Base-by-base conservation (phyloP, 2,888 invertebrate genomes). In the Neoaliturus tenellus region DNA sequence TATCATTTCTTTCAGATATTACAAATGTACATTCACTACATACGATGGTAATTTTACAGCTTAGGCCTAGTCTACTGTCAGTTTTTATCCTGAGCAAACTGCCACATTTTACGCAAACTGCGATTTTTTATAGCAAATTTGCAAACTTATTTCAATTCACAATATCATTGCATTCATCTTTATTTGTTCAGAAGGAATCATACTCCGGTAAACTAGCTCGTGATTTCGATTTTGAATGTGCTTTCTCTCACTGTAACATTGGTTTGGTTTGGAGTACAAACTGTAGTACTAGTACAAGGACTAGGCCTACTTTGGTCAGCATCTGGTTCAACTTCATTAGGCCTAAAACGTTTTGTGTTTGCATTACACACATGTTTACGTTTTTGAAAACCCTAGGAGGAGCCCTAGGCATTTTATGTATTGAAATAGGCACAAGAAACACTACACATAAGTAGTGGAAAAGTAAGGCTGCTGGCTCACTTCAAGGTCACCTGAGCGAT, bases 61-160 rank as follows among this genome's bases (percentile, higher is more conserved):
- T 69, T 69, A 69, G 69, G 14, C 69, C 69, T 69, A 69, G 3
- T 69, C 69, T 69, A 28, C 20, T 69, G 28, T 69, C 69, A 69
- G 31, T 69, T 69, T 25, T 3, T 28, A 69, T 28, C 31, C 31
- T 31, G 31, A 69, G 28, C 31, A 12, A 28, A 28, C 69, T 6
- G 69, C 31, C 31, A 69, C 69, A 69, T 25, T 69, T 69, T 69
- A 28, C 14, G 69, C 69, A 69, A 28, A 25, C 28, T 28, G 31
- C 69, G 69, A 69, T 62, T 28, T 28, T 25, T 69, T 6, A 69
- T 69, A 25, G 20, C 31, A 28, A 3, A 25, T 69, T 31, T 69
- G 14, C 31, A 69, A 69, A 69, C 69, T 69, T 31, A 28, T 31
- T 28, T 31, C 25, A 20, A 20, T 69, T 69, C 10, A 69, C 69